Base-by-base conservation (phyloP, 1,140 invertebrate species). In the Pseudomyrmex sp. region DNA sequence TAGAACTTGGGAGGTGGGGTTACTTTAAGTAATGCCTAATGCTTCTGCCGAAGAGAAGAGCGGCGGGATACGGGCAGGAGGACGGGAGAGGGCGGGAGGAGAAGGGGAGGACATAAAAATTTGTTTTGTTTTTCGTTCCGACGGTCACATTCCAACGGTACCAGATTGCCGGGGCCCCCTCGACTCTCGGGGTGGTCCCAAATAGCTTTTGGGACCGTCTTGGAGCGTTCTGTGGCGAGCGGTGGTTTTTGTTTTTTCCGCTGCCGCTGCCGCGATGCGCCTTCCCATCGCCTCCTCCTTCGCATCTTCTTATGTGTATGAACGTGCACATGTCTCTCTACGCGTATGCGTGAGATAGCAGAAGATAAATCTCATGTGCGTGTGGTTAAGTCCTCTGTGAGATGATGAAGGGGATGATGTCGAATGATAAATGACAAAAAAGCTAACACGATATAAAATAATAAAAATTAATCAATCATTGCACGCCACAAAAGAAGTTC, bases 101-200 rank as follows among this genome's bases (percentile, higher is more conserved):
- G 90, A 82, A 76, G 82, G n/a, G 76, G 76, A 90, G 87, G 85
- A 91, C 91, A 92, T 91, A 92, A 92, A 92, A 92, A 91, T 92
- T 91, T 90, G 90, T 91, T 91, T 91, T 90, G 84, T 91, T 91
- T 91, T 91, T 90, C 87, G 90, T 84, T 90, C 83, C 83, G 85
- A 91, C 91, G 91, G 91, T 92, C 91, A 89, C 91, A 92, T 92
- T 92, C 91, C 91, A 90, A 90, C 87, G 90, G 91, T 91, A 92
- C 91, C 91, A 91, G 91, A 92, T 92, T 92, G 91, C 91, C 88
- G 84, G 83, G 65, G 86, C 87, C 82, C 84, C 86, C 88, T 89
- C 77, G 83, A 70, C 90, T 90, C 90, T 91, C 91, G 89, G 91
- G 92, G 92, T 92, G 91, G 91, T 92, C 91, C 84, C 90, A 85